Base-by-base conservation (phyloP, 2,113 vertebrate genomes). In the Pseudorectes ferrugineus region DNA sequence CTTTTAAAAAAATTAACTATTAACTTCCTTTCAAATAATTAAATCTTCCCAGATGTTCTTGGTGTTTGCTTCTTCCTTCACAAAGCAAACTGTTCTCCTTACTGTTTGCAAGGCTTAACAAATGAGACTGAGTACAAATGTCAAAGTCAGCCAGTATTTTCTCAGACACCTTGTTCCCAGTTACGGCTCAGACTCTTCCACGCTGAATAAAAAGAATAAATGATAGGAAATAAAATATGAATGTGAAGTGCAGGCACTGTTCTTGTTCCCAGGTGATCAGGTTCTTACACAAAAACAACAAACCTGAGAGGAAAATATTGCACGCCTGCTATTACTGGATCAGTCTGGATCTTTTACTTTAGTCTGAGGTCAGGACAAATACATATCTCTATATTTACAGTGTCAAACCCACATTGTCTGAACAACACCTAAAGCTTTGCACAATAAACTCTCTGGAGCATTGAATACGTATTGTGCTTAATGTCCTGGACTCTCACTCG, bases 1-100 rank as follows among this genome's bases (percentile, higher is more conserved):
- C 8, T 61, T 66, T 42, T 1, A 0, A 2, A 48, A 61, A 72
- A 84, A 71, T 12, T 10, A 55, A 0, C 0, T 33, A 76, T 11
- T 9, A 13, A 59, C 63, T 71, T 58, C 21, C 23, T 42, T 89
- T 46, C 26, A 40, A 74, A 59, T 45, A 77, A 79, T 49, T 45
- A 23, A 74, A 73, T 48, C 18, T 36, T 62, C 22, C 65, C 73
- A 66, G 28, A 42, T 40, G 29, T 14, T 38, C 33, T 6, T 33
- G 31, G 20, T 15, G 9, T 58, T 92, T 17, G 70, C 18, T 57
- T 75, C 15, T 62, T 70, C 36, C 49, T 70, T 79, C 59, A 62
- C 9, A 70, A 72, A 36, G 26, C 36, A 68, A 88, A 86, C 11
- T 59, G 10, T 23, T 73, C 25, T 72, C 31, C 23, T 89, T 31